Base-by-base conservation (phyloP, 2,888 invertebrate species). In the Heliconius ethilla region DNA sequence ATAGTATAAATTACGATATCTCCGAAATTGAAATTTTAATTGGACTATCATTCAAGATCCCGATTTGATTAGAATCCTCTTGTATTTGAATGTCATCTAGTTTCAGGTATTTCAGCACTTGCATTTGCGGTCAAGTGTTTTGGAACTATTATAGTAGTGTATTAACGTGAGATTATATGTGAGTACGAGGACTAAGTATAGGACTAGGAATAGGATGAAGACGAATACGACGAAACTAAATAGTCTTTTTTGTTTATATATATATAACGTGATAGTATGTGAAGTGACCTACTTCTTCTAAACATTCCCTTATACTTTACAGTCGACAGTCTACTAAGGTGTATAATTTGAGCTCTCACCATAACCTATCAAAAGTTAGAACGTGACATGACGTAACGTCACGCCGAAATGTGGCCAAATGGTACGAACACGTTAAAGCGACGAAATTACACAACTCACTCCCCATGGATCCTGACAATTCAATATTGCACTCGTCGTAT, bases 21-120 rank as follows among this genome's bases (percentile, higher is more conserved):
- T 22, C 72, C 27, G 59, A 51, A 55, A 51, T 78, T 77, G 63
- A 77, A 76, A 78, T 75, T 78, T 80, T 77, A 80, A 80, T 80
- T 78, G 78, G 75, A 77, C 75, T 76, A 80, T 80, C 72, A 62
- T 55, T 80, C 78, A 80, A 78, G 76, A 72, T 75, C 25, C 22
- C 62, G 76, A 78, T 80, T 78, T 76, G 76, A 76, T 80, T 78
- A 75, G 70, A 63, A 75, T 74, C 45, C 51, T 29, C 69, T 65
- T 70, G 72, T 73, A 59, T 73, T 59, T 37, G 13, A 37, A 77
- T 66, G 65, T 37, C 55, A 22, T 73, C 65, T 63, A 25, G 65
- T 37, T 72, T 15, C 40, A 55, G 62, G 65, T 67, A 75, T 66
- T 72, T 72, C 15, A 70, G 33, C 70, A 62, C 40, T 76, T 29